Percentiles rank a stretch among this genome's conserved stretches.
These are phyloP conservation scores for Apis florea DNA, from an alignment of 1,140 invertebrate species.

Conservation along the genomic window DNA sequence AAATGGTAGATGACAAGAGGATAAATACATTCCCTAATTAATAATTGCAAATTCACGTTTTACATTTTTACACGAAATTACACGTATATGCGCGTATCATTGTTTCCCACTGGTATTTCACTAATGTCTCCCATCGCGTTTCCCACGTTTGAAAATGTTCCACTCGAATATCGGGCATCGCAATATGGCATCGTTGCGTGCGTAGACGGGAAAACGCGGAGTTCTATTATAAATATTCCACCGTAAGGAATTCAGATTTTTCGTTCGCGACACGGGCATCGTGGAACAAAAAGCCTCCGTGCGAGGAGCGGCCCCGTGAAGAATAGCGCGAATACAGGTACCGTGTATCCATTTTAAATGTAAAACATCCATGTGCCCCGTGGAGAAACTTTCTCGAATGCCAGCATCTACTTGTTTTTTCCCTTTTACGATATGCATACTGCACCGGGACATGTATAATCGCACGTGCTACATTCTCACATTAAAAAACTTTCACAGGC, in stretches of 20 bases:
- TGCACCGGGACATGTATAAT: slow-evolving; percentile 57
- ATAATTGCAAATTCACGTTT: not conserved
- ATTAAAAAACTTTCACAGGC: slow-evolving; percentile 54
- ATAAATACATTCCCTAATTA: not conserved
- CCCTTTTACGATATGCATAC: slow-evolving; percentile 57
- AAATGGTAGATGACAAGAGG: too few relatives aligned
- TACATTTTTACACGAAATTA: too few relatives aligned
- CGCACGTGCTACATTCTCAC: slow-evolving; percentile 63
- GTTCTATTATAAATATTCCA: slow-evolving; percentile 44
- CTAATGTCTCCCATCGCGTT: not conserved
- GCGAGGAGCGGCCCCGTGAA: slow-evolving; percentile 15
- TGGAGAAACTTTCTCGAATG: slow-evolving; percentile 49
- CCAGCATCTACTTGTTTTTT: slow-evolving; percentile 56
- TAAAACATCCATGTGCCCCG: slow-evolving; percentile 53
- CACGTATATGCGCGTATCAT: not conserved
- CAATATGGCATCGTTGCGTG: not conserved
- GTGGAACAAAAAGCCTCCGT: slow-evolving; percentile 6
- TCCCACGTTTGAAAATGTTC: not conserved
- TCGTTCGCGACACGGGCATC: not conserved
- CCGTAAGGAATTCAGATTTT: slow-evolving; percentile 42
- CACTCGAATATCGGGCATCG: not conserved
- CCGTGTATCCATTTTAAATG: slow-evolving; percentile 50
- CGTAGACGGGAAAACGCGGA: not conserved
- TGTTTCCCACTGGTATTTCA: not conserved
- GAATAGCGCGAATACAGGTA: slow-evolving; percentile 34